Evolutionary conservation across 2,888 invertebrate species (phyloP).

Genomic region (Trichogramma evanescens): DNA sequence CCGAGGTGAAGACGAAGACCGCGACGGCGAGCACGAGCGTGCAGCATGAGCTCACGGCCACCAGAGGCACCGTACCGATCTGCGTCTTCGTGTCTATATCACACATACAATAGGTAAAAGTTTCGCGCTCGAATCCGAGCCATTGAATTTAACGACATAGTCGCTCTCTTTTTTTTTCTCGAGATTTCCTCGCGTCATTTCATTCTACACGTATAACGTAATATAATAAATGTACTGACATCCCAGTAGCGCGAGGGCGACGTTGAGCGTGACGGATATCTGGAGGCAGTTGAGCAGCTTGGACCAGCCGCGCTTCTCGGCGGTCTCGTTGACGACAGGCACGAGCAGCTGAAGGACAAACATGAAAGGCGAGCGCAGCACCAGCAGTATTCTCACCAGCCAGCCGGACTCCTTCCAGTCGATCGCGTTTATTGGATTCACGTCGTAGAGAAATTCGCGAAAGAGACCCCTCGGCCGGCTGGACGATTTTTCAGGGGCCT

Average conservation of each 20-base stretch:
- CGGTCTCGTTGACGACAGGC: constrained; percentile 52
- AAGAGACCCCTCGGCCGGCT: constrained; percentile 35
- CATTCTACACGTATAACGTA: too few species aligned
- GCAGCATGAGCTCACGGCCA: constrained; percentile 26
- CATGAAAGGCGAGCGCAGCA: constrained; percentile 50
- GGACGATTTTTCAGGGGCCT: constrained; percentile 8
- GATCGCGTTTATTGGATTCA: constrained; percentile 38
- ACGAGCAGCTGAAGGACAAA: constrained; percentile 52
- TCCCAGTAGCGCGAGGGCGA: constrained; percentile 42
- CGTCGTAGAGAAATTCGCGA: constrained; percentile 39
- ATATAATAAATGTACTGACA: constrained; percentile 26
- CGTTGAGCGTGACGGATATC: constrained; percentile 48
- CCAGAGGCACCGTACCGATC: constrained; percentile 33
- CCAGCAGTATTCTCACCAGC: constrained; percentile 40
- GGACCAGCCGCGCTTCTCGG: constrained; percentile 53
- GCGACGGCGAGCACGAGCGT: constrained; percentile 26
- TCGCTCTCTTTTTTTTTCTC: too few species aligned
- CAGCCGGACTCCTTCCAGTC: constrained; percentile 43
- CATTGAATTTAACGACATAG: too few species aligned
- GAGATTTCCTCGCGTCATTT: too few species aligned
- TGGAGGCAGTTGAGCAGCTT: constrained; percentile 53
- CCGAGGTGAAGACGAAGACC: constrained; percentile 34
- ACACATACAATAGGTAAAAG: too few species aligned
- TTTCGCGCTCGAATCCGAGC: too few species aligned
- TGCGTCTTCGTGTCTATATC: constrained; percentile 24